A percentile compares a stretch with the other conserved stretches of the same genome.
These are phyloP conservation scores for Oryzias sinensis DNA, from an alignment of 2,797 vertebrate species.

Conservation along the genomic window DNA sequence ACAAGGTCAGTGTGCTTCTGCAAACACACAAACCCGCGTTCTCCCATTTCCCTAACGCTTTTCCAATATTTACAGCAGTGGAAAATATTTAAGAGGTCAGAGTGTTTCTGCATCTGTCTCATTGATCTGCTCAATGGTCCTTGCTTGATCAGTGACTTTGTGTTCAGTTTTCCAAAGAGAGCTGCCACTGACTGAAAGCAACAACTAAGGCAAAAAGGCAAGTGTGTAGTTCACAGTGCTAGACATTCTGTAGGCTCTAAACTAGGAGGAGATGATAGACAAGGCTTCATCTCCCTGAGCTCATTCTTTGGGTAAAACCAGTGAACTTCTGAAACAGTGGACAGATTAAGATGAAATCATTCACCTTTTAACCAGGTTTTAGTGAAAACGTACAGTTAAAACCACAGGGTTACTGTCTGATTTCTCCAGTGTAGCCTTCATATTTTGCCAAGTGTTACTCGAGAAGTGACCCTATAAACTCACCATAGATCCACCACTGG, in stretches of 20 bases:
- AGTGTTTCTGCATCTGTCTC: constrained; percentile 43
- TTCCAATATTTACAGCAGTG: constrained; percentile 18
- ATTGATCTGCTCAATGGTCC: constrained; percentile 40
- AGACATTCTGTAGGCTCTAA: constrained; percentile 54
- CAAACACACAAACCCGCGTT: too few relatives aligned
- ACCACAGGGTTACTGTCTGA: too few relatives aligned
- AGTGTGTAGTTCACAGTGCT: constrained; percentile 56
- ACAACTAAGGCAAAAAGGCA: constrained; percentile 42
- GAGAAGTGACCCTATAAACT: constrained; percentile 37
- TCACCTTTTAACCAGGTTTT: not conserved
- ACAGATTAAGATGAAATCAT: not conserved
- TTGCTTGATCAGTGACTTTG: constrained; percentile 53
- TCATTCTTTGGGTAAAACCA: constrained; percentile 6
- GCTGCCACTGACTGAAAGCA: constrained; percentile 38
- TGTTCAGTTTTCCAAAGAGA: constrained; percentile 54
- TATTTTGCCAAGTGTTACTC: not conserved
- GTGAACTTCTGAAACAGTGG: constrained; percentile 1
- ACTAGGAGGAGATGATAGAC: constrained; percentile 58
- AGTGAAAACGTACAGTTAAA: too few relatives aligned
- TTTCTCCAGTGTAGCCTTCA: too few relatives aligned
- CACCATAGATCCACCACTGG: constrained; percentile 82
- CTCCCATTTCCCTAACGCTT: constrained; percentile 6
- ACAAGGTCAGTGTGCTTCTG: not conserved
- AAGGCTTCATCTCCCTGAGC: constrained; percentile 49
- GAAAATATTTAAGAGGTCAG: constrained; percentile 50